A percentile compares a stretch with the other conserved stretches of the same genome.
phyloP scores from a whole-genome alignment of 2,797 vertebrate genomes.

The Lepilemur ruficaudatus region DNA sequence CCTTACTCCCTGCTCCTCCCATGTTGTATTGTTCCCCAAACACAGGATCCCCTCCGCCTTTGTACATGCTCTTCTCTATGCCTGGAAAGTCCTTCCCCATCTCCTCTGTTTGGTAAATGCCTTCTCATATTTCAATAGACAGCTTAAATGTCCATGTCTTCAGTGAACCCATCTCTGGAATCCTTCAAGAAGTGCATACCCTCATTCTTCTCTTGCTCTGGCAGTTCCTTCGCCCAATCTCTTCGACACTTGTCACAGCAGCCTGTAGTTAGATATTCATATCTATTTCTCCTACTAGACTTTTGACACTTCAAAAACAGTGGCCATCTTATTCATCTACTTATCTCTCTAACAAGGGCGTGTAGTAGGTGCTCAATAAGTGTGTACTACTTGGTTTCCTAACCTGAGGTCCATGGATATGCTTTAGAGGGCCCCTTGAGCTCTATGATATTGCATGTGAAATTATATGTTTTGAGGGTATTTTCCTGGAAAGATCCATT shows the following conservation, averaged over 20 bases:
- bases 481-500: slow-evolving; percentile 26
- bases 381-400: background rate
- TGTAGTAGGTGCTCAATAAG: background rate
- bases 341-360: background rate
- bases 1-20: background rate
- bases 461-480: background rate
- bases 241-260: background rate
- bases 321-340: background rate
- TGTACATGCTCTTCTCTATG: background rate
- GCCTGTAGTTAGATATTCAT: background rate
- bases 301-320: background rate
- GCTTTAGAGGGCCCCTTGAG: background rate
- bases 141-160: background rate
- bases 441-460: background rate
- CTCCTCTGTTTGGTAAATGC: background rate
- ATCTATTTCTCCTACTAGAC: background rate
- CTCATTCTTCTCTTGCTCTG: background rate
- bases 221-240: background rate
- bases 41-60: background rate
- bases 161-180: background rate
- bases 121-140: background rate
- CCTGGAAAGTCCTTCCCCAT: background rate
- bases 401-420: background rate
- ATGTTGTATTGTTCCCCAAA: background rate
- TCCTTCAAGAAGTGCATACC: background rate